These are phyloP conservation scores for Watsonalla binaria DNA, from an alignment of 2,888 invertebrate species.

Conservation along the genomic window DNA sequence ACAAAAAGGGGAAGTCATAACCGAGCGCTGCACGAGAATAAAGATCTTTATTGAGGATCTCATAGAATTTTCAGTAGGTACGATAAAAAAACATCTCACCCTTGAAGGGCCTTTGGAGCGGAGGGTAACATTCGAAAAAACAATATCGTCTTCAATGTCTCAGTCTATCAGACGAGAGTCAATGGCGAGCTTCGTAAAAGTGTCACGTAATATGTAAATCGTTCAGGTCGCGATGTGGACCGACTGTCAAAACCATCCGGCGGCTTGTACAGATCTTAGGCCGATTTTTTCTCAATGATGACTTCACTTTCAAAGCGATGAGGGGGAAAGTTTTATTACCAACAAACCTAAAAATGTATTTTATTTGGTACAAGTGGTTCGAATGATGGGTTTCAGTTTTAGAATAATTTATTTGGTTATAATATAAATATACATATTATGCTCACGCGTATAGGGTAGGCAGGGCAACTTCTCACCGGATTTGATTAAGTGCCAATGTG, in stretches of 20 bases:
- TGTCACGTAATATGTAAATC: constrained; percentile 78
- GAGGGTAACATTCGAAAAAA: constrained; percentile 58
- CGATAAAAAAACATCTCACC: constrained; percentile 61
- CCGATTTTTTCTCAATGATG: constrained; percentile 64
- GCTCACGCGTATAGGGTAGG: too few species aligned
- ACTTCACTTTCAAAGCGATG: constrained; percentile 52
- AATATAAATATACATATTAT: too few species aligned
- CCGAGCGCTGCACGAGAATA: constrained; percentile 21
- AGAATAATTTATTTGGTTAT: neutral
- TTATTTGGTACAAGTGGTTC: neutral
- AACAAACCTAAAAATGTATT: constrained; percentile 27
- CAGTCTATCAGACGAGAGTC: constrained; percentile 70
- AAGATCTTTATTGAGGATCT: constrained; percentile 34
- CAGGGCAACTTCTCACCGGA: too few species aligned
- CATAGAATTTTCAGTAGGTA: constrained; percentile 57
- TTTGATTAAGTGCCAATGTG: too few species aligned
- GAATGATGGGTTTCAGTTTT: neutral
- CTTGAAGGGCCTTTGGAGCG: constrained; percentile 46
- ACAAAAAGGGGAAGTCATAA: constrained; percentile 22
- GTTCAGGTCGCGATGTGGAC: constrained; percentile 73
- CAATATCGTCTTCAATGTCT: constrained; percentile 71
- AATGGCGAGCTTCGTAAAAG: constrained; percentile 70
- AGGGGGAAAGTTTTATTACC: constrained; percentile 39
- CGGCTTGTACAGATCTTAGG: constrained; percentile 52
- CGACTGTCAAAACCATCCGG: constrained; percentile 71